These are phyloP conservation scores for Syrista parreyssii DNA, from an alignment of 2,888 invertebrate species.

Conservation along the genomic window DNA sequence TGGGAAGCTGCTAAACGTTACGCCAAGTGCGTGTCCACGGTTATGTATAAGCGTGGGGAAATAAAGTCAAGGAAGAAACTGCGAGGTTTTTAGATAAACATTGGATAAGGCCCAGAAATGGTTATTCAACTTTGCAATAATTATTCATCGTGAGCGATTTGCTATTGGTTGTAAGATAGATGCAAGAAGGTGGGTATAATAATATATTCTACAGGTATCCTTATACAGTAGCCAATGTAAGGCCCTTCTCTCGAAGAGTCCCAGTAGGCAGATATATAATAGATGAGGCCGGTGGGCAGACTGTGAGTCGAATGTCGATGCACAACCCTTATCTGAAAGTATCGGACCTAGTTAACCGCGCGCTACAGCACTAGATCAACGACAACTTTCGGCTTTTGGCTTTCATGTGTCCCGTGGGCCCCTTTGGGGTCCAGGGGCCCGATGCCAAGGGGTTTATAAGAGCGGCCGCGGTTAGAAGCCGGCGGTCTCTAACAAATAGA, in stretches of 20 bases:
- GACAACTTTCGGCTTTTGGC: constrained; percentile 60
- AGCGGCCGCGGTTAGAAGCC: constrained; percentile 43
- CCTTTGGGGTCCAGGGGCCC: constrained; percentile 28
- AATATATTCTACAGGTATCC: background rate
- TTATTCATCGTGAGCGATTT: background rate
- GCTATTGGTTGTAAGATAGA: background rate
- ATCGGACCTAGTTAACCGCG: constrained; percentile 60
- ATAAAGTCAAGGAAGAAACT: background rate
- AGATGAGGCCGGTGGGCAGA: constrained; percentile 43
- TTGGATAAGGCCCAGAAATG: background rate
- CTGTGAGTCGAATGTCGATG: constrained; percentile 20
- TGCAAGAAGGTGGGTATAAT: background rate
- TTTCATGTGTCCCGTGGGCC: constrained; percentile 53
- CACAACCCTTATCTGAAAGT: constrained; percentile 53
- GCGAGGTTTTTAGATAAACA: background rate
- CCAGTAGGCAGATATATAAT: constrained; percentile 46
- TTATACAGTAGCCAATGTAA: constrained; percentile 13
- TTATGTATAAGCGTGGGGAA: background rate
- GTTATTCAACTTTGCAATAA: background rate
- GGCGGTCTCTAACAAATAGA: constrained; percentile 54
- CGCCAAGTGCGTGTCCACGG: background rate
- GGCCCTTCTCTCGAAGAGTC: constrained; percentile 12
- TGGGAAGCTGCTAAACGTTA: background rate
- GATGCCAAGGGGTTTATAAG: constrained; percentile 41
- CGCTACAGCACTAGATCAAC: constrained; percentile 62